Base-by-base conservation (phyloP, 2,797 vertebrate species). In the Rhadinocentrus ornatus region DNA sequence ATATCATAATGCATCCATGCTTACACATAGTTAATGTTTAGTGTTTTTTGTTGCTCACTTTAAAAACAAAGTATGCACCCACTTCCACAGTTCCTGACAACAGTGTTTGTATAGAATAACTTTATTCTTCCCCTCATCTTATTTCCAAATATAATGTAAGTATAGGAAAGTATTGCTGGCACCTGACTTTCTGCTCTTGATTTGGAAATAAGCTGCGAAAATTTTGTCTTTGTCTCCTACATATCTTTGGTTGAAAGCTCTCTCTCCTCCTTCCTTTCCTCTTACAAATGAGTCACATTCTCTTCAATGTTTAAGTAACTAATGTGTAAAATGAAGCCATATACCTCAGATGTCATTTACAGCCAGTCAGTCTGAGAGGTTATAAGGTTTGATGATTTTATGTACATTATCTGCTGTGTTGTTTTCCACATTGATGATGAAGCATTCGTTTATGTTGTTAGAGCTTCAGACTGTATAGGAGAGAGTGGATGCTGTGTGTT, bases 301-400 rank as follows among this genome's bases (percentile, higher is more conserved):
- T 78, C 39, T 77, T 69, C 29, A 32, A 63, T 66, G 48, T 86
- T 77, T 66, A 69, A 80, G 69, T 89, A 86, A 74, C 86, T 73
- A 66, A 73, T 66, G 54, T 75, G 75, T 70, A 50, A 87, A 87
- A 75, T 62, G 76, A 93, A 92, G 91, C 90, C 92, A 92, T 93
- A 93, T 89, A 88, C 87, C 86, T 89, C 88, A 83, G 64, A 89
- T 67, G 56, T 75, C 65, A 84, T 89, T 67, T 75, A 80, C 66
- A 83, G 35, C 69, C 74, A 73, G 62, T 81, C 53, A 81, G 69
- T 77, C 65, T 71, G 79, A 83, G 80, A 83, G 72, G 59, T 68
- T 66, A 27, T 70, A 62, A 65, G 72, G 76, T 85, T 87, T 64
- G 31, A 75, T 66, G 3, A 31, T 73, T 79, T 77, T 66, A 66